Conservation (phyloP, 2,113 vertebrate genomes). For the Platichthys flesus region DNA sequence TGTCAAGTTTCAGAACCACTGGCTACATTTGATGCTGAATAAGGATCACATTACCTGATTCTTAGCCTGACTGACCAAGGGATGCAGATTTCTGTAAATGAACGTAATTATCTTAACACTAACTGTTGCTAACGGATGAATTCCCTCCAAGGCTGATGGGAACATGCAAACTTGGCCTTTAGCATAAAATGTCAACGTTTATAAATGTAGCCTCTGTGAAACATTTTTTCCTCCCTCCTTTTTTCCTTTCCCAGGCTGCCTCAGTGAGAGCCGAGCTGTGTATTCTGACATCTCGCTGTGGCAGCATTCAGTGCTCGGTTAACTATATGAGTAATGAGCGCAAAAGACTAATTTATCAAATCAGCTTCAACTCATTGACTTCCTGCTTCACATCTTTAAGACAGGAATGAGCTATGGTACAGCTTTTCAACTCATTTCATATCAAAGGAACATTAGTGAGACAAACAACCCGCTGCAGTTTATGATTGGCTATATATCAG, state of each 20-base stretch:
- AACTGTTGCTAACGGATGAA: too few relatives aligned
- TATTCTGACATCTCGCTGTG: conserved; percentile 6
- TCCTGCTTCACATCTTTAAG: conserved; percentile 18
- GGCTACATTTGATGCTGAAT: too few relatives aligned
- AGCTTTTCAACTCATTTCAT: conserved; percentile 7
- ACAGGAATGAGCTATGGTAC: conserved; percentile 16
- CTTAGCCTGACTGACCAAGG: too few relatives aligned
- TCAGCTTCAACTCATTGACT: conserved; percentile 41
- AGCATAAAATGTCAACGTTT: background rate
- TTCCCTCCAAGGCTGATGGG: background rate
- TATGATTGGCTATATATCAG: conserved; percentile 8
- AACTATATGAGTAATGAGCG: conserved; percentile 43
- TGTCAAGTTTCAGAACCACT: too few relatives aligned
- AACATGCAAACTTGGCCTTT: background rate
- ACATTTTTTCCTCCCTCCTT: too few relatives aligned
- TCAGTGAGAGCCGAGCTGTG: conserved; percentile 14
- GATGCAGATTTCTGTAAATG: too few relatives aligned
- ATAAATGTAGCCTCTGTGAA: background rate
- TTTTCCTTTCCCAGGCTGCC: background rate
- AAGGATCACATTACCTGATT: too few relatives aligned
- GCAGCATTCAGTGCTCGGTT: conserved; percentile 30
- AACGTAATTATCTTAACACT: too few relatives aligned
- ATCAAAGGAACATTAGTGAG: conserved; percentile 9
- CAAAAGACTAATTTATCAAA: conserved; percentile 35
- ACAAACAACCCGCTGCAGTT: conserved; percentile 7